Base-by-base conservation (phyloP, 2,888 invertebrate species). In the Cheilosia variabilis region DNA sequence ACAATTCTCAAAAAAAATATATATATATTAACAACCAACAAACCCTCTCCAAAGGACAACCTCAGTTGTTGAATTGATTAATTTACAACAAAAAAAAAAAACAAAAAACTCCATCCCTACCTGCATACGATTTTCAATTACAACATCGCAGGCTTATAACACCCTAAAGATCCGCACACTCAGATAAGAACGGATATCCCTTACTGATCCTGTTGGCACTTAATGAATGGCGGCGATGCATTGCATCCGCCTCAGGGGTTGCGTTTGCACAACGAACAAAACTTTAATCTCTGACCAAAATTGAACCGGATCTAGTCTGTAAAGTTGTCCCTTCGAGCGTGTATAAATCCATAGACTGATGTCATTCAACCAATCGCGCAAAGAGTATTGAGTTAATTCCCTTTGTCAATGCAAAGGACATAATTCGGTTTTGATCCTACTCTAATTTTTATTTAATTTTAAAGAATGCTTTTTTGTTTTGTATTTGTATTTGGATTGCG, bases 301-400 rank as follows among this genome's bases (percentile, higher is more conserved):
- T 87, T 82, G 63, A 90, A 90, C 89, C 89, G 89, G 90, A 90
- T 90, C 89, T 88, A 88, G 88, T 13, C 13, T 88, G 66, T 63
- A 52, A 52, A 52, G 50, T 37, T 83, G 58, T 53, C 53, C 63
- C 47, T 57, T 79, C 68, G 45, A 79, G 73, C 79, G 58, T 19
- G 13, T 73, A 45, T 83, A 72, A 83, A 53, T 24, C 55, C 45
- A 78, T 65, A 31, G 27, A 19, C 31, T 19, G 72, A 63, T 53
- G 22, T 24, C 41, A 58, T 66, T 65, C 57, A 75, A 78, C 27
- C 78, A 71, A 78, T 71, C 63, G 69, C 43, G 52, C 34, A 71
- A 31, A 27, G 62, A 69, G 53, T 17, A 55, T 41, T 72, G 60
- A 66, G 65, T 72, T 78, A 77, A 77, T 77, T 82, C 72, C 66